Conservation (phyloP, 1,140 invertebrate species). For the Zeugodacus cucurbitae region DNA sequence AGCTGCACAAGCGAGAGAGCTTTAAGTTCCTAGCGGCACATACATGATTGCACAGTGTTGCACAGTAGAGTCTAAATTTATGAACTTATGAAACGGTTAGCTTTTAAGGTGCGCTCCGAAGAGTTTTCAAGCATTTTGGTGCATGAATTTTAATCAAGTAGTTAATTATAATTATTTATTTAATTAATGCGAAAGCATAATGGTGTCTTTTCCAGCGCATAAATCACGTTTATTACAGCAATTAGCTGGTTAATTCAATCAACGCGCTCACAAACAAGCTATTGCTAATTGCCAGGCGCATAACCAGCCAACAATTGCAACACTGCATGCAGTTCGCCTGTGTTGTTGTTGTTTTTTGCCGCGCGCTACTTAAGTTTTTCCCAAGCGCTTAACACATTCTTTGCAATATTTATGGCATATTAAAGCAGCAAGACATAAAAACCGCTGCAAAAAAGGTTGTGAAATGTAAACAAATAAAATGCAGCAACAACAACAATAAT, state of each 20-base stretch:
- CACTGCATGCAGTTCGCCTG: background rate
- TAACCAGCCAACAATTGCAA: background rate
- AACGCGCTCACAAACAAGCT: background rate
- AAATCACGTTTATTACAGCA: background rate
- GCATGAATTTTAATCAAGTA: background rate
- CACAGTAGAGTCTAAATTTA: background rate
- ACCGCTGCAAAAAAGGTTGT: background rate
- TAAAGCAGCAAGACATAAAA: background rate
- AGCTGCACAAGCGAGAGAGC: background rate
- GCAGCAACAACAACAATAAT: background rate
- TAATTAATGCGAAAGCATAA: background rate
- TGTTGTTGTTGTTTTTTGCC: background rate
- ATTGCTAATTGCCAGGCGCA: background rate
- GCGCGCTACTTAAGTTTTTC: background rate
- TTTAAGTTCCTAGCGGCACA: background rate
- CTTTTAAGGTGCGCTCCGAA: background rate
- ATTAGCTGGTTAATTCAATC: background rate
- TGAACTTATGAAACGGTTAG: background rate
- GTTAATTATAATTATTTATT: background rate
- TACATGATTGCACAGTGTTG: background rate
- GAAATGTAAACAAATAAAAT: background rate
- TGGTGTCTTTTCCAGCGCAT: background rate
- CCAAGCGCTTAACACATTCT: conserved; percentile 16
- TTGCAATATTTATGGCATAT: conserved; percentile 17
- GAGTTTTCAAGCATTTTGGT: background rate